phyloP scores from a whole-genome alignment of 2,797 vertebrate genomes.

The Hafferia zeledoni region DNA sequence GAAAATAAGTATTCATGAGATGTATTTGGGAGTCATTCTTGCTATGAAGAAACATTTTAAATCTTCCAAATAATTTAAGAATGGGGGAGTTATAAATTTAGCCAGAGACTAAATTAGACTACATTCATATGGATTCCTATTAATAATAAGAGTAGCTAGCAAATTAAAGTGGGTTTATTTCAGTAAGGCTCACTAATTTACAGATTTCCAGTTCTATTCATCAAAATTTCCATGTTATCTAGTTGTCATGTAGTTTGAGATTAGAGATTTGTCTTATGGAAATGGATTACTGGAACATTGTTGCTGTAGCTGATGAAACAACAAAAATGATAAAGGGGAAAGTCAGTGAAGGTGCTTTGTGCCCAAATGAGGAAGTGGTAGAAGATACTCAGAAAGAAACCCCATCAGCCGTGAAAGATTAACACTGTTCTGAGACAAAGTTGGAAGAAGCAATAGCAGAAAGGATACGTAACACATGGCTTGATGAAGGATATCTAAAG shows the following conservation, averaged over 20 bases:
- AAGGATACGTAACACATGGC: neutral
- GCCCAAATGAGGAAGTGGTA: neutral
- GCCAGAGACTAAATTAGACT: neutral
- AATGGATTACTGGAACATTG: neutral
- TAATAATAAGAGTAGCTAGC: neutral
- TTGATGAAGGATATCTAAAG: neutral
- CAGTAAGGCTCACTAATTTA: neutral
- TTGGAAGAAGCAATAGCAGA: neutral
- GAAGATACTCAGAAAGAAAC: neutral
- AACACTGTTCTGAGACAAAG: neutral
- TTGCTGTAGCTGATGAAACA: neutral
- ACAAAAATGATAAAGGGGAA: neutral
- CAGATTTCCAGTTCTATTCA: neutral
- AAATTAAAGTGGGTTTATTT: neutral
- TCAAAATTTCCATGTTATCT: neutral
- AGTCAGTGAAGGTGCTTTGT: neutral
- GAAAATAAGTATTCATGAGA: constrained; percentile 4
- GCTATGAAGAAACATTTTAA: neutral
- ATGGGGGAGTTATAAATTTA: neutral
- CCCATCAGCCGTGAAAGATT: neutral
- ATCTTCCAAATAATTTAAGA: constrained; percentile 9
- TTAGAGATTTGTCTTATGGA: neutral
- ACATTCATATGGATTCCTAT: neutral
- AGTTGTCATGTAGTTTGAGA: neutral
- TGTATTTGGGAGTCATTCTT: neutral